phyloP scores from a whole-genome alignment of 2,797 vertebrate genomes.

The Myripristis murdjan region DNA sequence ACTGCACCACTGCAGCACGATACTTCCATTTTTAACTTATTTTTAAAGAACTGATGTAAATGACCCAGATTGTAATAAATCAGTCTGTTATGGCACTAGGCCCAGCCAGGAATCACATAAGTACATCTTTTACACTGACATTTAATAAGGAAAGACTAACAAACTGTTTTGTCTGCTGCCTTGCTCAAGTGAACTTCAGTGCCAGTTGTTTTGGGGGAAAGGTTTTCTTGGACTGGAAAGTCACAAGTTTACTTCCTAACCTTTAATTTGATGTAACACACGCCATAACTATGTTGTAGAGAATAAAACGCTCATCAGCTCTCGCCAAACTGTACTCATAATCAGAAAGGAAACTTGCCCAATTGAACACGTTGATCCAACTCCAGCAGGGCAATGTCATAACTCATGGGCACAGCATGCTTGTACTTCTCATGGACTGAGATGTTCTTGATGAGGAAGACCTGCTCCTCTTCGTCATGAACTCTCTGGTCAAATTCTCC shows the following conservation, averaged over 20 bases:
- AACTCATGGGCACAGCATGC: constrained; percentile 85
- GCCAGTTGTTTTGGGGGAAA: not conserved
- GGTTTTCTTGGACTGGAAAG: too few relatives aligned
- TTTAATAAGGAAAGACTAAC: too few relatives aligned
- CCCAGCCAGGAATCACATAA: too few relatives aligned
- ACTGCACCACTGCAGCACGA: too few relatives aligned
- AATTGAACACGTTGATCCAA: constrained; percentile 84
- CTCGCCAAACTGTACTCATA: not conserved
- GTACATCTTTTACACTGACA: too few relatives aligned
- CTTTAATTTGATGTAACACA: too few relatives aligned
- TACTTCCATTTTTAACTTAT: too few relatives aligned
- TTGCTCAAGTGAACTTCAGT: not conserved
- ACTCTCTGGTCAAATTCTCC: constrained; percentile 77
- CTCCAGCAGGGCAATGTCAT: constrained; percentile 90
- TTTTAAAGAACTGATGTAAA: too few relatives aligned
- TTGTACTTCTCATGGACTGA: constrained; percentile 88
- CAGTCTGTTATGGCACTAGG: too few relatives aligned
- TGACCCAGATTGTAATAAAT: too few relatives aligned
- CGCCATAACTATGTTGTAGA: too few relatives aligned
- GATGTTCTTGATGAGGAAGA: constrained; percentile 78
- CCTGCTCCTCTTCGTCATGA: constrained; percentile 84
- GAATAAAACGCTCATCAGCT: not conserved
- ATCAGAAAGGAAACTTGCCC: constrained; percentile 79
- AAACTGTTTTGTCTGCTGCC: not conserved
- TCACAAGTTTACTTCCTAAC: too few relatives aligned